Evolutionary conservation across 2,113 vertebrate species (phyloP).

Genomic region (Nannospalax galili): DNA sequence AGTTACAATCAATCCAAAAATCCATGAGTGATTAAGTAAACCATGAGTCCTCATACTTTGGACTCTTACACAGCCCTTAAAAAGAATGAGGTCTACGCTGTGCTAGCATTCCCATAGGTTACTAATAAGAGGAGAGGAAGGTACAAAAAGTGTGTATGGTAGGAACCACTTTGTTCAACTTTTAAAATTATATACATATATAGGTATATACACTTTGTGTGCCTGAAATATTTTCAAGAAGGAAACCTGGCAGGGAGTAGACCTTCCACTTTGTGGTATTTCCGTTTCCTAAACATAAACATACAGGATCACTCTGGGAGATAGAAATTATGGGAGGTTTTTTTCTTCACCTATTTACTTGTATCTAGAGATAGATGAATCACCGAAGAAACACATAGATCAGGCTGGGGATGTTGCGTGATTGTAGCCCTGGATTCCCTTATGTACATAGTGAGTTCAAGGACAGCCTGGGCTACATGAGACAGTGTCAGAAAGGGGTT

Average conservation of each 20-base stretch:
- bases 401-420: not conserved
- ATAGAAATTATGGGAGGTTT: slow-evolving; percentile 10
- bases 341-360: slow-evolving; percentile 33
- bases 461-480: not conserved
- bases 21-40: not conserved
- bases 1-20: not conserved
- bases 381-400: not conserved
- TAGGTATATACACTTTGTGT: not conserved
- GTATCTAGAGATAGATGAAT: not conserved
- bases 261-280: slow-evolving; percentile 50
- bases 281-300: slow-evolving; percentile 35
- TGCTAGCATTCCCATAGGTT: not conserved
- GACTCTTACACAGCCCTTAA: not conserved
- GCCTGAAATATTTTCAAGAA: slow-evolving; percentile 52
- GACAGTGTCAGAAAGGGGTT: not conserved
- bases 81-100: slow-evolving; percentile 2
- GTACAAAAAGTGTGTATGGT: not conserved
- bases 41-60: not conserved
- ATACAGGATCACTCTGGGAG: not conserved
- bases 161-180: not conserved
- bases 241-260: not conserved
- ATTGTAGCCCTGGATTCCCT: not conserved
- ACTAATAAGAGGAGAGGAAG: not conserved
- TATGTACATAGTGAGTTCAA: not conserved
- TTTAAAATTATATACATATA: not conserved